Conservation (phyloP, 1,140 invertebrate genomes). For the Drosophila melanogaster region DNA sequence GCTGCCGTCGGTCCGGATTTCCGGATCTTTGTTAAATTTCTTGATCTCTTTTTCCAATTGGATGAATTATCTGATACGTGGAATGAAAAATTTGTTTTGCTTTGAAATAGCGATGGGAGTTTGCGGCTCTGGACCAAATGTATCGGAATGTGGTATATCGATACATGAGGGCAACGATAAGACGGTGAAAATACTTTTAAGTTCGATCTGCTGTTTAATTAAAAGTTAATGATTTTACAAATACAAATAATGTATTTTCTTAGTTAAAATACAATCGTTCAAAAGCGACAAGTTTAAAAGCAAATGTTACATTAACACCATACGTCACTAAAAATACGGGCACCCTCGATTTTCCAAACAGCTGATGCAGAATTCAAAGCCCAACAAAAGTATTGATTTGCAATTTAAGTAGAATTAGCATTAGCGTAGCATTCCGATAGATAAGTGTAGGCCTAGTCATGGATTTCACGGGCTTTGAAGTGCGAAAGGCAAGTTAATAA, state of each 20-base stretch:
- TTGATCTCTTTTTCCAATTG: neutral
- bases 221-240: too few relatives aligned
- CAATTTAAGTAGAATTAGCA: slow-evolving; percentile 47
- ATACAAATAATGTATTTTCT: neutral
- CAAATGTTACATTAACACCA: too few relatives aligned
- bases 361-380: slow-evolving; percentile 42
- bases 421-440: slow-evolving; percentile 30
- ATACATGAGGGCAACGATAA: neutral
- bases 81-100: slow-evolving; percentile 11
- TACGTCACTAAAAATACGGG: neutral
- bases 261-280: too few relatives aligned
- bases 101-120: slow-evolving; percentile 10
- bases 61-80: slow-evolving; percentile 18
- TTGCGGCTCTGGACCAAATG: neutral
- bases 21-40: neutral
- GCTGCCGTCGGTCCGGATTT: slow-evolving; percentile 6
- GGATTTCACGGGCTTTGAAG: slow-evolving; percentile 81
- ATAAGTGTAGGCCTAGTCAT: slow-evolving; percentile 53
- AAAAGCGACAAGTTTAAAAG: too few relatives aligned
- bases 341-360: slow-evolving; percentile 15
- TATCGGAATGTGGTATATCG: slow-evolving; percentile 11
- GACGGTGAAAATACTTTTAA: too few relatives aligned
- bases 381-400: slow-evolving; percentile 73
- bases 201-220: too few relatives aligned
- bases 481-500: slow-evolving; percentile 61